Conservation (phyloP, 2,113 vertebrate species). For the Microtus pennsylvanicus region DNA sequence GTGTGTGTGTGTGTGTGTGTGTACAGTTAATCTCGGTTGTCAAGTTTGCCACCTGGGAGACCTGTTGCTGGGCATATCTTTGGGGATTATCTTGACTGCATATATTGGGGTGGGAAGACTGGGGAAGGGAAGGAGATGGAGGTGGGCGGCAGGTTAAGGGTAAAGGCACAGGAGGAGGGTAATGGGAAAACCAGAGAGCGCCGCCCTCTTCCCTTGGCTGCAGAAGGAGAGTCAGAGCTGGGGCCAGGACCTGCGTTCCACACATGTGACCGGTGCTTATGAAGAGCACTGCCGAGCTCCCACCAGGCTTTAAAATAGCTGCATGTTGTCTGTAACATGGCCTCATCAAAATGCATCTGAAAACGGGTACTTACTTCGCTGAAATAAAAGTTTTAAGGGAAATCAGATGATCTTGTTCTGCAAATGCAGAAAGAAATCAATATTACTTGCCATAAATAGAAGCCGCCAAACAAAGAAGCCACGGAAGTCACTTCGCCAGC, state of each 20-base stretch:
- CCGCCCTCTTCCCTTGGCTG: neutral
- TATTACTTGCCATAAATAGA: conserved; percentile 4
- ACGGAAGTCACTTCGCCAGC: neutral
- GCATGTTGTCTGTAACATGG: no score
- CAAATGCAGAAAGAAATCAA: neutral
- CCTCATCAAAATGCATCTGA: neutral
- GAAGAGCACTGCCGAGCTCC: neutral
- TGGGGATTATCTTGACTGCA: no score
- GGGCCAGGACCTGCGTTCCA: neutral
- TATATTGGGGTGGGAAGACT: neutral
- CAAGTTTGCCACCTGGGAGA: neutral
- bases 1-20: neutral
- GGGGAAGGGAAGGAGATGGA: neutral
- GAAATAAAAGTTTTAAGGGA: neutral
- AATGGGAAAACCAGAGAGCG: neutral
- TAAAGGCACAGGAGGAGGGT: neutral
- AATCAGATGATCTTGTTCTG: conserved; percentile 10
- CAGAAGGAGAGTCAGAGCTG: neutral
- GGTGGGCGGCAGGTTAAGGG: neutral
- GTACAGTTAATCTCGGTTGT: neutral
- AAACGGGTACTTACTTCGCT: neutral
- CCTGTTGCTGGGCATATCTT: neutral
- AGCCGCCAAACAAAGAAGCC: neutral
- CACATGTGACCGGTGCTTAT: neutral
- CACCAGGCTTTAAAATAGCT: neutral